A percentile compares a stretch with the other conserved stretches of the same genome.
These are phyloP conservation scores for Helogale parvula DNA, from an alignment of 2,113 vertebrate genomes.

Conservation along the genomic window DNA sequence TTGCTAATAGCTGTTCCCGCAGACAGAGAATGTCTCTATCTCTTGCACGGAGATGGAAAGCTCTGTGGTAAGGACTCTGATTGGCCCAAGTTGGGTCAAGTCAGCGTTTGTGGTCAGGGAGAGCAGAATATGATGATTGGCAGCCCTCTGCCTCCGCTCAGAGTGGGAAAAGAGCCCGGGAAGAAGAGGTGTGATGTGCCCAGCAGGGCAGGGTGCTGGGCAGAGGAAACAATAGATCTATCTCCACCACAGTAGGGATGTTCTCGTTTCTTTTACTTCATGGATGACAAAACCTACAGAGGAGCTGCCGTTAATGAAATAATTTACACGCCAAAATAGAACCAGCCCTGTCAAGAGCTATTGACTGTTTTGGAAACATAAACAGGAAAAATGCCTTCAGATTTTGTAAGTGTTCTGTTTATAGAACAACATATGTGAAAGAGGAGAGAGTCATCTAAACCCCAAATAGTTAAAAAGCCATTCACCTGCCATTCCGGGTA, in stretches of 20 bases:
- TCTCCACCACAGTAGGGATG: not conserved
- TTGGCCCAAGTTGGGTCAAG: not conserved
- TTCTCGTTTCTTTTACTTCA: conserved; percentile 18
- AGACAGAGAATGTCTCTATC: not conserved
- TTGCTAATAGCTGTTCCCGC: not conserved
- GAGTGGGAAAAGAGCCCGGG: not conserved
- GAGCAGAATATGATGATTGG: not conserved
- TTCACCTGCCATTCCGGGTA: not conserved
- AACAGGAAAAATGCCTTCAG: conserved; percentile 5
- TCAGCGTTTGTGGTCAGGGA: not conserved
- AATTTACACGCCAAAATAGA: conserved; percentile 5
- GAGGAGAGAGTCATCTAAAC: conserved; percentile 4
- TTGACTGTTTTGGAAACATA: not conserved
- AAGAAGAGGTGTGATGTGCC: not conserved
- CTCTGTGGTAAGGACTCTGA: not conserved
- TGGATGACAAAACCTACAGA: conserved; percentile 14
- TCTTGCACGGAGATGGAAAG: not conserved
- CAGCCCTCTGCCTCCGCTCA: not conserved
- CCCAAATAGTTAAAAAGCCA: not conserved
- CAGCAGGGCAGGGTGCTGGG: not conserved
- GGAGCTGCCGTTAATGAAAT: conserved; percentile 39
- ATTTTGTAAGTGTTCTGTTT: not conserved
- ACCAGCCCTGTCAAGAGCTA: not conserved
- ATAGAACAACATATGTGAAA: not conserved
- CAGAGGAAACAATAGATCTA: not conserved